phyloP scores from a whole-genome alignment of 2,797 vertebrate species.

The Pteropus rufus region DNA sequence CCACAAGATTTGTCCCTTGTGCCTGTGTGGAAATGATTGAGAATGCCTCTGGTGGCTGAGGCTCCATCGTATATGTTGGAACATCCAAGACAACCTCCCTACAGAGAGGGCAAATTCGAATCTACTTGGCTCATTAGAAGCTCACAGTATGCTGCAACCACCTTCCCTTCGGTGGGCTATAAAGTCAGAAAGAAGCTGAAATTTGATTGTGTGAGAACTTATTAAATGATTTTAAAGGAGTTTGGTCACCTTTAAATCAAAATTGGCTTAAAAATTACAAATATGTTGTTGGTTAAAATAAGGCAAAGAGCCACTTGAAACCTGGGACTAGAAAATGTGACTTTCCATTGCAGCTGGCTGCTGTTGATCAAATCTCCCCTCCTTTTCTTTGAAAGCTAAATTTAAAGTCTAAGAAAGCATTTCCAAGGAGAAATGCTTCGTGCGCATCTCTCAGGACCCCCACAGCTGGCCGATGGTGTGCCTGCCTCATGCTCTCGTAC shows the following conservation, averaged over 20 bases:
- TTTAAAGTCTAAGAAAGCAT: background rate
- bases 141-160: background rate
- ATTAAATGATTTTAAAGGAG: background rate
- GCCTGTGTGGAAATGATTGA: background rate
- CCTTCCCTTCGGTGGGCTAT: background rate
- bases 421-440: background rate
- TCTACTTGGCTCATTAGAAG: background rate
- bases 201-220: background rate
- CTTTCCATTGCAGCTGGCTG: background rate
- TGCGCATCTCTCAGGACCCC: background rate
- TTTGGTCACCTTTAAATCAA: background rate
- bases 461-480: background rate
- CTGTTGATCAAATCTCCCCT: background rate
- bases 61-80: background rate
- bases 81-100: background rate
- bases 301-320: background rate
- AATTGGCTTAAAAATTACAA: background rate
- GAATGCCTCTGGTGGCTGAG: background rate
- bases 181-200: background rate
- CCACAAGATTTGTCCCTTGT: background rate
- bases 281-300: background rate
- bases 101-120: accelerated
- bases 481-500: background rate
- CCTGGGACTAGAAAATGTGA: background rate
- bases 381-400: background rate